A percentile compares a stretch with the other conserved stretches of the same genome.
phyloP scores from a whole-genome alignment of 1,140 invertebrate species.

The Zelostemma sp. region DNA sequence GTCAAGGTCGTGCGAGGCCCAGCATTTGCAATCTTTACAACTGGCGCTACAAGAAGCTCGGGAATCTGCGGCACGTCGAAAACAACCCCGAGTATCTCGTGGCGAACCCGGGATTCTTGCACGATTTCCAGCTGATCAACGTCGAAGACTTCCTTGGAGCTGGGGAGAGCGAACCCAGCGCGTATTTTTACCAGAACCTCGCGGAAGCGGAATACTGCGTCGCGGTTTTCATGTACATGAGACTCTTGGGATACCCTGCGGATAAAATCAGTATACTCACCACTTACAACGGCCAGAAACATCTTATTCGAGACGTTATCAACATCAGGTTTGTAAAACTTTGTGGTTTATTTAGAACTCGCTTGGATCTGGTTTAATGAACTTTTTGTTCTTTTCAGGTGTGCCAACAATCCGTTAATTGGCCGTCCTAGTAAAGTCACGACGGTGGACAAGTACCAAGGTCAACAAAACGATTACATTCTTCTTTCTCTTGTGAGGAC shows the following conservation, averaged over 20 bases:
- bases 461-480: slow-evolving; percentile 99
- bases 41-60: slow-evolving; percentile 97
- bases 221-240: slow-evolving; percentile 99
- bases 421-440: slow-evolving; percentile 95
- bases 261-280: slow-evolving; percentile 99
- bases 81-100: slow-evolving; percentile 85
- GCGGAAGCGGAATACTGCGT: slow-evolving; percentile 99
- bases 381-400: slow-evolving; percentile 74
- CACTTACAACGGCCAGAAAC: slow-evolving; percentile 99
- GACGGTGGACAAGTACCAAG: slow-evolving; percentile 99
- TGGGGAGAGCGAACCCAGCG: slow-evolving; percentile 97
- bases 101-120: slow-evolving; percentile 92
- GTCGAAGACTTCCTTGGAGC: slow-evolving; percentile 97
- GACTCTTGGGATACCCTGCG: slow-evolving; percentile 96
- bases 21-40: slow-evolving; percentile 96
- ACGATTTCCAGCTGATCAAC: slow-evolving; percentile 97
- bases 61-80: slow-evolving; percentile 91
- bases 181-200: slow-evolving; percentile 98
- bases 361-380: no score
- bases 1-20: slow-evolving; percentile 94
- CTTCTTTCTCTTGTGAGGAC: slow-evolving; percentile 96
- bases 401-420: slow-evolving; percentile 96
- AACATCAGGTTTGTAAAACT: slow-evolving; percentile 77
- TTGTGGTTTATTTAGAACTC: no score
- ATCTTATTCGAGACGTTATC: slow-evolving; percentile 96